Percentiles rank a stretch among this genome's conserved stretches.
phyloP scores from a whole-genome alignment of 2,888 invertebrate species.

The Trypoxylon attenuatum region DNA sequence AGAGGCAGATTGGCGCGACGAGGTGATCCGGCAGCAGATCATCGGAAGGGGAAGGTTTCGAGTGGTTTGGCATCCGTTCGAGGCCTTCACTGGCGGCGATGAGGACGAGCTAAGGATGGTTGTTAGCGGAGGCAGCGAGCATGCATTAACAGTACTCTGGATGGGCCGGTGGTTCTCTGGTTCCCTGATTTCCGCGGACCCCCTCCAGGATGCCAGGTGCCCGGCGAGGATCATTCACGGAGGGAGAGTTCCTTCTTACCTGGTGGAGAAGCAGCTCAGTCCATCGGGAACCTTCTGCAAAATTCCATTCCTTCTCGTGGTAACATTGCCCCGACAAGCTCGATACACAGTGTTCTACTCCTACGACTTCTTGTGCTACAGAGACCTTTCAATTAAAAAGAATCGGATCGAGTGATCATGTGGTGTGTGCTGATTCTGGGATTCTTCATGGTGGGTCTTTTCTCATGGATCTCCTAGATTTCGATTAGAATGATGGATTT shows the following conservation, averaged over 20 bases:
- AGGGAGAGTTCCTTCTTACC: conserved; percentile 51
- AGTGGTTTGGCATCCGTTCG: conserved; percentile 41
- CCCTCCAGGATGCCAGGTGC: conserved; percentile 38
- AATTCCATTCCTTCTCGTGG: conserved; percentile 59
- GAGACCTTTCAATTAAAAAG: conserved; percentile 11
- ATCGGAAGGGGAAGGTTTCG: conserved; percentile 11
- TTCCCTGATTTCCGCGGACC: conserved; percentile 53
- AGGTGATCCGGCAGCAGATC: background rate
- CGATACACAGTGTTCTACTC: conserved; percentile 26
- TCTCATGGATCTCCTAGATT: too few relatives aligned
- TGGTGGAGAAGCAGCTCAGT: conserved; percentile 63
- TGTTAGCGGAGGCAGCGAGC: conserved; percentile 72
- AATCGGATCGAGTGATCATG: conserved; percentile 54
- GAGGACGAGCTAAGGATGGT: conserved; percentile 63
- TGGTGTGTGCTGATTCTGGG: conserved; percentile 67
- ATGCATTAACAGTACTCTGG: conserved; percentile 74
- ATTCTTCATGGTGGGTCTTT: conserved; percentile 66
- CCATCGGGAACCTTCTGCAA: conserved; percentile 65
- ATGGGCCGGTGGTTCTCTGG: conserved; percentile 65
- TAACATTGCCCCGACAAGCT: conserved; percentile 15
- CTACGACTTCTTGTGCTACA: background rate
- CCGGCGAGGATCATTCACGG: conserved; percentile 41
- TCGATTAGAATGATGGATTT: too few relatives aligned
- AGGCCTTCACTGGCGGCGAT: conserved; percentile 51
- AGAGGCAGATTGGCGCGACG: too few relatives aligned